Evolutionary conservation across 2,113 vertebrate genomes (phyloP).

Genomic region (Pelobates fuscus): DNA sequence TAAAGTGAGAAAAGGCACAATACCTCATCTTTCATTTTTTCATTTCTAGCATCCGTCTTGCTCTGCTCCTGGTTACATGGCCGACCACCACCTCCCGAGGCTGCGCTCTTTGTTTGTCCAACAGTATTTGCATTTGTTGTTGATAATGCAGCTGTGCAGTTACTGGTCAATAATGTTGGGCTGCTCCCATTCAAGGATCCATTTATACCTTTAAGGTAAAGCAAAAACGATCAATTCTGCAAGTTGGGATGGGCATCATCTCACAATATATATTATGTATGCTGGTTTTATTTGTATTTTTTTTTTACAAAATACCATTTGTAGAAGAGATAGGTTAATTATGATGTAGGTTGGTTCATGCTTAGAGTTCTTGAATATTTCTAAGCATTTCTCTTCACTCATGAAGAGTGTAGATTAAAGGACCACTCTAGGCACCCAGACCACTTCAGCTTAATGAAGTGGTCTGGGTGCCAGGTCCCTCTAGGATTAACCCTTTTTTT

Average conservation of each 20-base stretch:
- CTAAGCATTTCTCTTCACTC: no score
- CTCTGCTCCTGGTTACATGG: slow-evolving; percentile 74
- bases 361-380: no score
- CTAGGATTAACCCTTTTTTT: no score
- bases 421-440: no score
- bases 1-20: slow-evolving; percentile 19
- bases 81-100: slow-evolving; percentile 69
- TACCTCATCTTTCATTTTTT: slow-evolving; percentile 89
- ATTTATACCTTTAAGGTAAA: slow-evolving; percentile 74
- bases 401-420: no score
- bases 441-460: no score
- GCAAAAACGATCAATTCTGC: slow-evolving; percentile 12
- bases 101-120: slow-evolving; percentile 69
- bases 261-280: no score
- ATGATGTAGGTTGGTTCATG: no score
- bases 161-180: slow-evolving; percentile 68
- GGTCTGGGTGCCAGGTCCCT: no score
- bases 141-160: slow-evolving; percentile 72
- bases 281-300: no score
- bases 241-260: background rate
- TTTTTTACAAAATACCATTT: no score
- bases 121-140: slow-evolving; percentile 67
- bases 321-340: no score
- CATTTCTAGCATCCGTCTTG: slow-evolving; percentile 65
- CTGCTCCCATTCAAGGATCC: slow-evolving; percentile 81